Evolutionary conservation across 2,113 vertebrate genomes (phyloP).

Genomic region (Ia io): DNA sequence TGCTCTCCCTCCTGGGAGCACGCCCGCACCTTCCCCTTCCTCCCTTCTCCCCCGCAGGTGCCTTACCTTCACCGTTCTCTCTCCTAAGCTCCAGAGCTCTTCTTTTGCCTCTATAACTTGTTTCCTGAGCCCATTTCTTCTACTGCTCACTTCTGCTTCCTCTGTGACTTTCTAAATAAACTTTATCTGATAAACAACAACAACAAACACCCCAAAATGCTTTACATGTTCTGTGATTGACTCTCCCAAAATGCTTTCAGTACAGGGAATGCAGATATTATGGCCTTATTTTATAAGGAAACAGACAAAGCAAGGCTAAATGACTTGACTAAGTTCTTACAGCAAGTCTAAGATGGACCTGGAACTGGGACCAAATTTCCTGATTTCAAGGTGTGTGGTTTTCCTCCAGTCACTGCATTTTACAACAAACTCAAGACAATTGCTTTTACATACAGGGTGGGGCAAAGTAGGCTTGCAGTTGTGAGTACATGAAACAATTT

Average conservation of each 20-base stretch:
- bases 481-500: not conserved
- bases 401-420: not conserved
- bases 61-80: not conserved
- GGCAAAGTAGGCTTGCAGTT: not conserved
- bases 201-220: not conserved
- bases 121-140: not conserved
- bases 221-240: conserved; percentile 1
- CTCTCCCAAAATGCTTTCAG: not conserved
- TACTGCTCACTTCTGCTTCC: not conserved
- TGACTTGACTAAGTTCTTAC: not conserved
- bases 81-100: not conserved
- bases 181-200: not conserved
- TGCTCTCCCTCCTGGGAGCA: not conserved
- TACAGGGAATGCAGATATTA: not conserved
- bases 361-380: not conserved
- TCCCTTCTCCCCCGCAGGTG: not conserved
- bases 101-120: not conserved
- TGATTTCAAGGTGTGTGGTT: not conserved
- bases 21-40: not conserved
- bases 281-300: not conserved
- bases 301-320: not conserved
- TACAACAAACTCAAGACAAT: not conserved
- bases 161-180: not conserved
- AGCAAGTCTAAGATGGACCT: not conserved
- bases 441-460: not conserved